Base-by-base conservation (phyloP, 2,113 vertebrate species). In the Phrynosoma blainvillii region DNA sequence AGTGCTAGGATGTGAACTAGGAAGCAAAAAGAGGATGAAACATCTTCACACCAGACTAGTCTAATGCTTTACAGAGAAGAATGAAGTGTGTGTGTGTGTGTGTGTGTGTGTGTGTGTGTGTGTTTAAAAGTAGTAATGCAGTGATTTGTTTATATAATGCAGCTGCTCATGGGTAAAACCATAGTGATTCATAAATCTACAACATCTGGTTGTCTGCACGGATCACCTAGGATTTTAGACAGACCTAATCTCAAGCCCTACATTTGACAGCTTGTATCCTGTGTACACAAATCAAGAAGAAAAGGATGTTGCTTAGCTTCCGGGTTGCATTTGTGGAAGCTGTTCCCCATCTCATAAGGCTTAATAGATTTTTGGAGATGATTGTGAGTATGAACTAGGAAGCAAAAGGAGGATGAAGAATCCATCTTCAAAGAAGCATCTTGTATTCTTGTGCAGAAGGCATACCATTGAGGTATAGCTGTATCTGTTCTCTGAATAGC, bases 71-170 rank as follows among this genome's bases (percentile, higher is more conserved):
- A 87, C 36, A 27, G 23, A 88, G 32, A 80, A 40, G 56, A 76
- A 40, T 36, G 5, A 85, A 56, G 30, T 68, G 25, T 80, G 27
- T 27, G 59, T 18, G n/a, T n/a, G 0, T 52, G 20, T 20, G 5
- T 36, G 32, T 59, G 11, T 32, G 30, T 68, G 25, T 80, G 27
- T 27, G 30, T 68, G 25, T 80, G 27, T 27, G 20, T 20, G 5
- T 36, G 32, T 59, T 1, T 40, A 5, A 27, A 21, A 47, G 42
- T 79, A 86, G 81, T 20, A 84, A 54, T 42, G 20, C 20, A 85
- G 66, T 32, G 42, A 8, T 86, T 93, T 91, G 27, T 88, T 94
- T 83, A 32, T 89, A 70, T 88, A 89, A 20, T 81, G 88, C 89
- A 87, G 32, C 52, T 88, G 80, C 70, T 56, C 52, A 1, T 0